Conservation (phyloP, 2,113 vertebrate species). For the Serinus canaria region DNA sequence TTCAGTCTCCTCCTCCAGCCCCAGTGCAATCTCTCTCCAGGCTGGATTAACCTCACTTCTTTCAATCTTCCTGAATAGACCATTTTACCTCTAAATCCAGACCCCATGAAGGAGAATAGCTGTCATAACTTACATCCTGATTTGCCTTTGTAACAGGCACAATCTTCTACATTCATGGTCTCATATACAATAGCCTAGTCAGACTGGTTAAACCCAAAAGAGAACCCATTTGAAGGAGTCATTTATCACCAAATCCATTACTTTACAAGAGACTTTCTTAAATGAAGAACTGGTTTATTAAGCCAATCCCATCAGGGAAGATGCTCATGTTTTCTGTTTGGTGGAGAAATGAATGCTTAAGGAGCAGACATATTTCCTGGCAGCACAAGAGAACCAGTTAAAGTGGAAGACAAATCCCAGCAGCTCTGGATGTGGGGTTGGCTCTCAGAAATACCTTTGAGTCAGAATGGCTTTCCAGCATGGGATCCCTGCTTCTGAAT, state of each 20-base stretch:
- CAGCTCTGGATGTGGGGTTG: neutral
- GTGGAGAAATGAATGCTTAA: neutral
- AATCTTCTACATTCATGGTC: neutral
- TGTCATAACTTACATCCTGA: neutral
- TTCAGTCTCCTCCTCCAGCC: neutral
- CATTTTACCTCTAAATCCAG: neutral
- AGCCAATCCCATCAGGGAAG: neutral
- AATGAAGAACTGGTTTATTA: neutral
- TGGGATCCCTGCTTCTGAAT: slow-evolving; percentile 17
- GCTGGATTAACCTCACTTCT: neutral
- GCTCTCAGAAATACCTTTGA: neutral
- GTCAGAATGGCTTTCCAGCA: slow-evolving; percentile 11
- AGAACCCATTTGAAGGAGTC: neutral
- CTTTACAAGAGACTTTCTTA: neutral
- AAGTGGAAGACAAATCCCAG: neutral
- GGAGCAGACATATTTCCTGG: neutral
- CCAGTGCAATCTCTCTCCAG: neutral
- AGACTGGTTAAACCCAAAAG: neutral
- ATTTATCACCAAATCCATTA: neutral
- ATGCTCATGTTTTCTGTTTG: neutral
- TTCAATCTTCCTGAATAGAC: neutral
- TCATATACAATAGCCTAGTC: neutral
- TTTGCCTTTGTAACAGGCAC: neutral
- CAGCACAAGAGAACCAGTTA: neutral
- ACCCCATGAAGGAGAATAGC: neutral